Conservation (phyloP, 2,888 invertebrate genomes). For the Salticus scenicus region DNA sequence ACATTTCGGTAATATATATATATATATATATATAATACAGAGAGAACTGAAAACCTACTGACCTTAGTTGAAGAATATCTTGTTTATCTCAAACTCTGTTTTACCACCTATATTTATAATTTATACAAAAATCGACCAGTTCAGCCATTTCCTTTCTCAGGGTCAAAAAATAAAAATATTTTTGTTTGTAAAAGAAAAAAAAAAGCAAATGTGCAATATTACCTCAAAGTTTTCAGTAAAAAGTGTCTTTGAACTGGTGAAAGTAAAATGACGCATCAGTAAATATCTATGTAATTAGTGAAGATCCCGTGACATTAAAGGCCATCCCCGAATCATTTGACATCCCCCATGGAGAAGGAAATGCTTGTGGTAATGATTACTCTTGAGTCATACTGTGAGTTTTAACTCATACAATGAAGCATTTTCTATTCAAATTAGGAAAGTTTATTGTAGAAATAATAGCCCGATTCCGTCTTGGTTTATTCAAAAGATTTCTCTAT, state of each 20-base stretch:
- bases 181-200: neutral
- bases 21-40: too few species aligned
- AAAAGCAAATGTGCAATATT: neutral
- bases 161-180: neutral
- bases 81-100: too few species aligned
- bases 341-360: slow-evolving; percentile 3
- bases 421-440: too few species aligned
- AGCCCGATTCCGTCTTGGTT: too few species aligned
- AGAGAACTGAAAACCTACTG: too few species aligned
- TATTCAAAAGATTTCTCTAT: too few species aligned
- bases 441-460: too few species aligned
- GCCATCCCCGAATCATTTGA: neutral
- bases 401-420: too few species aligned
- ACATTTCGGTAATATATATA: too few species aligned
- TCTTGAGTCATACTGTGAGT: neutral
- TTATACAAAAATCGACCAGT: neutral
- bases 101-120: neutral
- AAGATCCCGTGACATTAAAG: neutral
- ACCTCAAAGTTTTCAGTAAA: neutral
- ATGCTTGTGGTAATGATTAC: neutral
- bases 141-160: neutral
- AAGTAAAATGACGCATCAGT: neutral
- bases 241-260: slow-evolving; percentile 3
- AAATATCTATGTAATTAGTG: neutral
- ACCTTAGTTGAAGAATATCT: too few species aligned